A percentile compares a stretch with the other conserved stretches of the same genome.
These are phyloP conservation scores for Dolichotis patagonum DNA, from an alignment of 2,113 vertebrate genomes.

Conservation along the genomic window DNA sequence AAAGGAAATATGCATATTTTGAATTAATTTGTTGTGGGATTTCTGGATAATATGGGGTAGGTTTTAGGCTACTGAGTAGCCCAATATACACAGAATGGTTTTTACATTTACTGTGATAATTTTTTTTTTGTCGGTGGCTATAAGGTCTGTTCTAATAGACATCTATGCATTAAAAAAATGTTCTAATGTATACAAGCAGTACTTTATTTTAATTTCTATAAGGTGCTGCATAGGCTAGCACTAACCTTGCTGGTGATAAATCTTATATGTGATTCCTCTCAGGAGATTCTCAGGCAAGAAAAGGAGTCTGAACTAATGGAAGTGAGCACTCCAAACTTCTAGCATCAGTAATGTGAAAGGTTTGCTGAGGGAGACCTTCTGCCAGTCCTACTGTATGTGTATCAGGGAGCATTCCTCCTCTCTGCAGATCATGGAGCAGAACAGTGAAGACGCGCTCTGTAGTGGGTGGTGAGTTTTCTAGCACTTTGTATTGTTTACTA, in stretches of 20 bases:
- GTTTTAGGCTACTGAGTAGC: neutral
- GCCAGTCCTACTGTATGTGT: neutral
- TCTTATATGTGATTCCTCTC: neutral
- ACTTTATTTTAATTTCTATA: neutral
- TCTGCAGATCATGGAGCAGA: neutral
- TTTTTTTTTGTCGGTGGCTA: neutral
- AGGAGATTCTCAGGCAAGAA: neutral
- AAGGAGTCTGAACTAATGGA: conserved; percentile 3
- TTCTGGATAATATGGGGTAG: neutral
- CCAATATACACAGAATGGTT: neutral
- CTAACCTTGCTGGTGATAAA: neutral
- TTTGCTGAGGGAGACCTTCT: neutral
- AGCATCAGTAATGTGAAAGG: neutral
- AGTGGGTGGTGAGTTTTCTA: neutral
- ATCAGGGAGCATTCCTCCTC: neutral
- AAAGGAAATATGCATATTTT: neutral
- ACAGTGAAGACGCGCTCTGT: neutral
- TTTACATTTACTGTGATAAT: conserved; percentile 26
- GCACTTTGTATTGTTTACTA: neutral
- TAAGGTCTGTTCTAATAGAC: neutral
- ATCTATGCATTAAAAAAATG: neutral
- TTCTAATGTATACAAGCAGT: neutral
- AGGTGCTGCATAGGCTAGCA: neutral
- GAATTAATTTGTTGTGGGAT: neutral
- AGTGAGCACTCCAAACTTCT: neutral